Evolutionary conservation across 2,888 invertebrate species (phyloP), one percentile per base, ranked within the genome.

Genomic region (Dysmachus trigonus): DNA sequence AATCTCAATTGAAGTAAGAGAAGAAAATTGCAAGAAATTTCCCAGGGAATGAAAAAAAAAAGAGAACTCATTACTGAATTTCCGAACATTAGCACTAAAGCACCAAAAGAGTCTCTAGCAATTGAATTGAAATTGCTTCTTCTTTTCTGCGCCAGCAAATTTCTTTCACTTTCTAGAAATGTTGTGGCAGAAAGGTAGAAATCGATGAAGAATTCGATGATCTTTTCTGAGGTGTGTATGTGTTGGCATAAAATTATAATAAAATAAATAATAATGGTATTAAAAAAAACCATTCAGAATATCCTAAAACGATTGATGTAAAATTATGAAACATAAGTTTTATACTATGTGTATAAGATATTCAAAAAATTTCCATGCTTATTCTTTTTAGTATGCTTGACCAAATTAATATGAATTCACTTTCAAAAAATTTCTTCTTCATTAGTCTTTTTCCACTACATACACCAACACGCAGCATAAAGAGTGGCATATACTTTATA

Each of bases 381-480:
- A 73, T 73, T 73, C n/a, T n/a, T 81, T 62, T 31, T 18, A 62
- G 72, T 18, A 83, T 72, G 72, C 38, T 83, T 38, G 30, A 83
- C 71, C 22, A 83, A 71, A 72, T 82, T 51, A 33, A 62, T 82
- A 33, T 62, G 72, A 77, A 76, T 85, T 85, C 85, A 85, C 85
- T 85, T 85, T 85, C 85, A 76, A 85, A 85, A 83, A 85, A 85
- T 85, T 76, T 85, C 85, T 85, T 85, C 76, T 83, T 72, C 72
- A 72, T 83, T 72, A 83, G 47, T 33, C 33, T 83, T 13, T n/a
- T 83, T 83, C 81, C 31, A 30, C 27, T 30, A 72, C 53, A 38
- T 13, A 82, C 22, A 33, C n/a, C 8, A n/a, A 47, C 8, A 38
- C 15, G 1, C 27, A 62, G 8, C 15, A 18, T 71, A 51, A 47